Evolutionary conservation across 2,888 invertebrate species (phyloP).

Genomic region (Aphidius colemani): DNA sequence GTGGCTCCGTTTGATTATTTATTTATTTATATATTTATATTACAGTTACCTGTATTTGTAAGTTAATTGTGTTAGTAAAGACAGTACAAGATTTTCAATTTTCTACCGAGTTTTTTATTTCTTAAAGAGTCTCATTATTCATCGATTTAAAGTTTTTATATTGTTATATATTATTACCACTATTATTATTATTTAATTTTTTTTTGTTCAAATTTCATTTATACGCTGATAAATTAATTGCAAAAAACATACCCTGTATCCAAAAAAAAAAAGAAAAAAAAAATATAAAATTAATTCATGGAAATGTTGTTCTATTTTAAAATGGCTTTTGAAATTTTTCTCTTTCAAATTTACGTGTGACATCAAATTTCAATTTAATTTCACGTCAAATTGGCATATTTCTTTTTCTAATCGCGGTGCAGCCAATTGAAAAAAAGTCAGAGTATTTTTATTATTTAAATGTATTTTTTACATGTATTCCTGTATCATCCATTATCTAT

Average conservation of each 20-base stretch:
- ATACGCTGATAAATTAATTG: conserved; percentile 16
- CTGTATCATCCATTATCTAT: conserved; percentile 13
- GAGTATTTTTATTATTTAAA: conserved; percentile 1
- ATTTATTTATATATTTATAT: conserved; percentile 9
- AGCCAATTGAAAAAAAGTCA: conserved; percentile 3
- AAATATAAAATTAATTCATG: conserved; percentile 6
- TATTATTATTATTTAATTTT: conserved; percentile 5
- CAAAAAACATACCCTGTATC: conserved; percentile 91
- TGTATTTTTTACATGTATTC: conserved; percentile 3
- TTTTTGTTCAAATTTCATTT: conserved; percentile 7
- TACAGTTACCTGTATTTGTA: conserved; percentile 1
- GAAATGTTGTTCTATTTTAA: conserved; percentile 7
- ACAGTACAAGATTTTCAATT: conserved; percentile 11
- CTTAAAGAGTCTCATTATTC: no score
- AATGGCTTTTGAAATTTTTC: conserved; percentile 26
- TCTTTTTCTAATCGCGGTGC: conserved; percentile 16
- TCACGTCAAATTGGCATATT: conserved; percentile 42
- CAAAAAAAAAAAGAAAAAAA: conserved; percentile 65
- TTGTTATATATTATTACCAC: background rate
- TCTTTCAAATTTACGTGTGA: conserved; percentile 40
- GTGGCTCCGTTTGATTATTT: conserved; percentile 9
- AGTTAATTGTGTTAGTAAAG: background rate
- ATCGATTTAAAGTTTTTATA: background rate
- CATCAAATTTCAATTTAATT: conserved; percentile 51
- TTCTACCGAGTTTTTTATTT: no score